These are phyloP conservation scores for Belgica antarctica DNA, from an alignment of 2,888 invertebrate genomes.

Conservation along the genomic window DNA sequence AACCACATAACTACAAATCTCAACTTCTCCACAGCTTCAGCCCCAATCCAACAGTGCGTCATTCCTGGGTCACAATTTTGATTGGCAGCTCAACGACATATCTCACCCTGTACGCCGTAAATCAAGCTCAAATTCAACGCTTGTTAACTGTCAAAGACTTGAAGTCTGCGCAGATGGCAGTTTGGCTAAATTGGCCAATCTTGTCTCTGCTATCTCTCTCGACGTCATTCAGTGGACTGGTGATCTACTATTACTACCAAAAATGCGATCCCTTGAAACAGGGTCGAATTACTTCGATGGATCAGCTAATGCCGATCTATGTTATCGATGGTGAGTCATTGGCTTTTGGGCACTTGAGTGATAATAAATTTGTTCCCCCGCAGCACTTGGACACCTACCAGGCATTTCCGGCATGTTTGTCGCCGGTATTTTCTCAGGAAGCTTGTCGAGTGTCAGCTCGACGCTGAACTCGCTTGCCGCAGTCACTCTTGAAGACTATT, in stretches of 20 bases:
- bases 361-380: neutral
- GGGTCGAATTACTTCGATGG: constrained; percentile 63
- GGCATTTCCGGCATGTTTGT: constrained; percentile 87
- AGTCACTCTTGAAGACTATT: constrained; percentile 83
- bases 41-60: constrained; percentile 75
- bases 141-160: constrained; percentile 69
- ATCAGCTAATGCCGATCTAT: constrained; percentile 78
- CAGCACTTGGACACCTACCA: constrained; percentile 58
- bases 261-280: constrained; percentile 75
- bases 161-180: constrained; percentile 66
- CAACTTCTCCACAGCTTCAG: constrained; percentile 61
- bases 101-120: constrained; percentile 79
- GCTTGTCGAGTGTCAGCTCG: constrained; percentile 87
- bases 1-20: neutral
- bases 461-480: constrained; percentile 88
- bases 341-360: neutral
- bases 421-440: constrained; percentile 87
- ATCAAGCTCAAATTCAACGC: constrained; percentile 80
- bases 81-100: constrained; percentile 81
- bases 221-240: constrained; percentile 75
- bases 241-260: constrained; percentile 79
- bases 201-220: constrained; percentile 68
- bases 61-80: constrained; percentile 77
- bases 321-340: constrained; percentile 65
- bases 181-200: constrained; percentile 82